Evolutionary conservation across 2,113 vertebrate species (phyloP).

Genomic region (Gnathonemus echidnorhynchus): DNA sequence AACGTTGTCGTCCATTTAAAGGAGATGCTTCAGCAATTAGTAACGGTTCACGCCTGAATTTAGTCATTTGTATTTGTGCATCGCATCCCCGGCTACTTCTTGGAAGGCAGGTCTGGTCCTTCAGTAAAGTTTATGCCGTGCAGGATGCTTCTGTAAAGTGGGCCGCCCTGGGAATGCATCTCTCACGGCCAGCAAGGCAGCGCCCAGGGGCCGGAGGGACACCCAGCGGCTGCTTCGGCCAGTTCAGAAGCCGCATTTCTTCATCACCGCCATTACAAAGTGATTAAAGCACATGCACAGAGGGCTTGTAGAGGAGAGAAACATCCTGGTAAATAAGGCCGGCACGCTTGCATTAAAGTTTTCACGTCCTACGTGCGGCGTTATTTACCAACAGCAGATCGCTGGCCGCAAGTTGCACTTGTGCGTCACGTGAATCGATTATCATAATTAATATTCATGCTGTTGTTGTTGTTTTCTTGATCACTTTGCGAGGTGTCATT

Average conservation of each 20-base stretch:
- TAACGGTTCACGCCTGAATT: neutral
- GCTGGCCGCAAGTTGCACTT: neutral
- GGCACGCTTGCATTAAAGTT: neutral
- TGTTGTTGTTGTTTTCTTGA: slow-evolving; percentile 16
- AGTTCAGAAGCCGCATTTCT: neutral
- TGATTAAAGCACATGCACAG: neutral
- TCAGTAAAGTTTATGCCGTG: neutral
- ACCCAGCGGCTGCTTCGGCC: neutral
- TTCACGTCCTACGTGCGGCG: neutral
- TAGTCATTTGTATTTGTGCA: neutral
- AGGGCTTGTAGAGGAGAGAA: neutral
- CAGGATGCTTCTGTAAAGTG: neutral
- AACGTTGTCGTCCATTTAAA: neutral
- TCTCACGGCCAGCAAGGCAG: neutral
- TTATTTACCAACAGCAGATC: neutral
- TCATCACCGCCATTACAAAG: neutral
- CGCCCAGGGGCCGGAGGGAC: neutral
- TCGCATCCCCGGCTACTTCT: neutral
- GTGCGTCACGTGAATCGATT: neutral
- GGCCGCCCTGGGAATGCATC: neutral
- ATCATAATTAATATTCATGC: slow-evolving; percentile 1
- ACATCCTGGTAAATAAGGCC: neutral
- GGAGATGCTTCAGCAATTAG: neutral
- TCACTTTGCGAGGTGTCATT: slow-evolving; percentile 18
- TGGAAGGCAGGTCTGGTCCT: neutral